Base-by-base conservation (phyloP, 35 echinoderm and acorn worm species). In the Apostichopus japonicus region DNA sequence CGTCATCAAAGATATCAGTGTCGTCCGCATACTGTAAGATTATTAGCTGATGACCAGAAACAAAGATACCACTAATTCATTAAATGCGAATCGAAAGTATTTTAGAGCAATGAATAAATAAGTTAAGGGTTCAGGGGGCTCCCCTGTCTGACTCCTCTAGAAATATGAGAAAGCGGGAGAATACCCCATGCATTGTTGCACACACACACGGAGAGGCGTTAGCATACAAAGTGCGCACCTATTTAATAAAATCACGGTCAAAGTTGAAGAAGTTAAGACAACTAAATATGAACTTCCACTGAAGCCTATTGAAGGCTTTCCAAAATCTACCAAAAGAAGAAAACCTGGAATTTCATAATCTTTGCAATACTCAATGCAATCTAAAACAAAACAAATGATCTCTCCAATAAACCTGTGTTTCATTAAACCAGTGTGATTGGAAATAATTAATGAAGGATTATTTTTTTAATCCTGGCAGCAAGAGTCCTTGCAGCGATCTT, bases 371-470 rank as follows among this genome's bases (percentile, higher is more conserved):
- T 78, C 90, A 24, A 92, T 54, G 22, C 55, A n/a, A 22, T 80
- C 77, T 6, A 79, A 51, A 13, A 56, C 78, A 52, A 65, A 4
- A 17, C 87, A 23, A 77, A 91, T 55, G 61, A 61, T 79, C 24
- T 92, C 90, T 9, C 53, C 72, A 8, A 92, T 80, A 79, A 59
- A 78, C 51, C 90, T 92, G 72, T 55, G 55, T 92, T 92, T 80
- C 4, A 92, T 24, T 56, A 92, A 92, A 23, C 72, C 90, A 51
- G 90, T 79, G 25, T 92, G 90, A 23, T 54, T 92, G 4, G 24
- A 24, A 81, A 4, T 61, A 58, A 92, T 92, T 56, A 92, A 33
- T 22, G 27, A 54, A 8, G 53, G 33, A 10, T 80, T 3, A 80
- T 5, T n/a, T 55, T 7, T 65, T 87, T 58, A 79, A 79, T 54